Base-by-base conservation (phyloP, 2,113 vertebrate genomes). In the Tragelaphus strepsiceros region DNA sequence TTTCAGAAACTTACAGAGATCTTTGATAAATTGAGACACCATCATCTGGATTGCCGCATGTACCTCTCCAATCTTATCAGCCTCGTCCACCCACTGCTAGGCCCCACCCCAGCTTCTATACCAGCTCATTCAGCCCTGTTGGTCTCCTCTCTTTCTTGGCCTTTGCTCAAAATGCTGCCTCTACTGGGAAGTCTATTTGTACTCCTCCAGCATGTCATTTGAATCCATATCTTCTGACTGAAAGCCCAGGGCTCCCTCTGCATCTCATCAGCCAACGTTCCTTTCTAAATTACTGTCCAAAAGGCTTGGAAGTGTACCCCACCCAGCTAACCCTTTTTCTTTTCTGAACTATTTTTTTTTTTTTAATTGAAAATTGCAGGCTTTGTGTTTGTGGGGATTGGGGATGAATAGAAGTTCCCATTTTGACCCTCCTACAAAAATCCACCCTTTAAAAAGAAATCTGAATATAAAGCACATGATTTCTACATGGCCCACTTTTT, bases 401-500 rank as follows among this genome's bases (percentile, higher is more conserved):
- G 32, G 21, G 7, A 80, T 90, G 21, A 96, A 74, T 13, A 43
- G 24, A 12, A 88, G 21, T 91, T 92, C 67, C 81, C 59, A 59
- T 85, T 64, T 94, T 87, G 67, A 93, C 28, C 39, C 64, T 82
- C 17, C 51, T 89, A 1, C 46, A 9, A 83, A 95, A 96, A 91
- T 81, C 49, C 88, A 74, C 35, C 10, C 6, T 80, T 74, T 39
- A 15, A 88, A 81, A 51, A 64, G 39, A 67, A 88, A 32, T 84
- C 6, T 67, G n/a, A 86, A 16, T 61, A 58, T 51, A 67, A 11
- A n/a, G 9, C 14, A 30, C 10, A 80, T 54, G 17, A 54, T 88
- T 92, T 95, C 32, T 43, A 93, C 93, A 86, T 22, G 39, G 17
- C 22, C 30, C 49, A 11, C 39, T 88, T 97, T 97, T 64, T 80